phyloP scores from a whole-genome alignment of 2,113 vertebrate species.

The Prochilodus magdalenae region DNA sequence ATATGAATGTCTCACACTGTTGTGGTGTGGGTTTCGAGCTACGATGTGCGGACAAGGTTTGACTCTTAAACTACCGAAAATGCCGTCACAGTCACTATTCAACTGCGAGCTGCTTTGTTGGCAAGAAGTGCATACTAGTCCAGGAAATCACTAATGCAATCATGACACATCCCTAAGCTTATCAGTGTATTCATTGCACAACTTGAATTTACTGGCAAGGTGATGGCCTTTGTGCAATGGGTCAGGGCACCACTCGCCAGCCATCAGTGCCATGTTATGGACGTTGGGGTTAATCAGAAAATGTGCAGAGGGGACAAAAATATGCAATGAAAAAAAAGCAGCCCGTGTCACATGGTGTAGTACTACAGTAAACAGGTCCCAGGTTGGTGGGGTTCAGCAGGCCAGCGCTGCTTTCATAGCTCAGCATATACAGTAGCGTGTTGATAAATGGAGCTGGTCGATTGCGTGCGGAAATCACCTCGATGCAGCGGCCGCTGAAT shows the following conservation, averaged over 20 bases:
- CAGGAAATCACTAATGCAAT: constrained; percentile 8
- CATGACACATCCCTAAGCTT: neutral
- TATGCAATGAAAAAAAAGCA: neutral
- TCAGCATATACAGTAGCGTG: constrained; percentile 35
- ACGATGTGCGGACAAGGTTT: neutral
- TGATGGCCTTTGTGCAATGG: neutral
- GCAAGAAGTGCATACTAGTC: neutral
- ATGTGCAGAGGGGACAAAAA: neutral
- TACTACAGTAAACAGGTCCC: constrained; percentile 3
- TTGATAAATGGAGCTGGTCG: constrained; percentile 36
- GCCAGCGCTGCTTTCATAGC: constrained; percentile 25
- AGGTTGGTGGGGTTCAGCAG: constrained; percentile 6
- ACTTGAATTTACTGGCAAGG: neutral
- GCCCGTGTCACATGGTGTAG: neutral
- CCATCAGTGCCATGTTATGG: neutral
- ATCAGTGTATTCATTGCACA: neutral
- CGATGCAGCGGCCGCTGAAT: constrained; percentile 32
- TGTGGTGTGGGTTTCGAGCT: neutral
- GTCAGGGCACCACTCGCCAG: neutral
- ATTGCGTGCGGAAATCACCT: constrained; percentile 43
- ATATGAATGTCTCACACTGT: neutral
- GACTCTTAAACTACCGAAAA: neutral
- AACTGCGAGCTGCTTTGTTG: neutral
- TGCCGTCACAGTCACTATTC: neutral
- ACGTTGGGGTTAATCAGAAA: neutral